Base-by-base conservation (phyloP, 2,113 vertebrate species). In the Crypturellus undulatus region DNA sequence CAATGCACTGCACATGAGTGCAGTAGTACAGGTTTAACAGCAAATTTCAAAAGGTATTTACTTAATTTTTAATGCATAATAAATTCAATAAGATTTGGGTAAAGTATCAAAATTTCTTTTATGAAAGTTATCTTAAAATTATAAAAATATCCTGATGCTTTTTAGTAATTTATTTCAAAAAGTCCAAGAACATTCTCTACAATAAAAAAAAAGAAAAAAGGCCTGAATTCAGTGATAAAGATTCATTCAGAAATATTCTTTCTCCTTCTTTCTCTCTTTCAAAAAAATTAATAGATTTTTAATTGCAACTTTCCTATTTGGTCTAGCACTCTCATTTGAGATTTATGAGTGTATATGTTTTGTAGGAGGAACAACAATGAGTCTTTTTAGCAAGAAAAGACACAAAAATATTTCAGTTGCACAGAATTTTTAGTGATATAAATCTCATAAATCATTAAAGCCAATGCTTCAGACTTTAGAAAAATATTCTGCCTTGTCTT, bases 401-500 rank as follows among this genome's bases (percentile, higher is more conserved):
- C 40, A 68, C 4, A 67, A 45, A 82, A 81, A 26, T 11, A 84
- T 64, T 81, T 84, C 32, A 65, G 69, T 76, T 69, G 6, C 59
- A 18, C 7, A 73, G 17, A 89, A 32, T 28, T 89, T 71, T 76
- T 49, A 76, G 42, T 40, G n/a, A 67, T 20, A 65, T 34, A 49
- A 10, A 81, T 83, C 54, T 7, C 34, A 78, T 22, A 59, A 36
- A 58, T 80, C 17, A 87, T 58, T 30, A 87, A 84, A 87, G 30
- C 3, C 5, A 69, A 25, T 54, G 36, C 40, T 92, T 63, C 32
- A 47, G 32, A 89, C 18, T 42, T 62, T 42, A 16, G 19, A 87
- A 82, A 93, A 92, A 90, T 51, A 73, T 18, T 87, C 18, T 17
- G 34, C 8, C 72, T 79, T 83, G 21, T 79, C 75, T 82, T 86